Evolutionary conservation across 1,140 invertebrate species (phyloP), one percentile per base, ranked within the genome.

Genomic region (Diprion similis): DNA sequence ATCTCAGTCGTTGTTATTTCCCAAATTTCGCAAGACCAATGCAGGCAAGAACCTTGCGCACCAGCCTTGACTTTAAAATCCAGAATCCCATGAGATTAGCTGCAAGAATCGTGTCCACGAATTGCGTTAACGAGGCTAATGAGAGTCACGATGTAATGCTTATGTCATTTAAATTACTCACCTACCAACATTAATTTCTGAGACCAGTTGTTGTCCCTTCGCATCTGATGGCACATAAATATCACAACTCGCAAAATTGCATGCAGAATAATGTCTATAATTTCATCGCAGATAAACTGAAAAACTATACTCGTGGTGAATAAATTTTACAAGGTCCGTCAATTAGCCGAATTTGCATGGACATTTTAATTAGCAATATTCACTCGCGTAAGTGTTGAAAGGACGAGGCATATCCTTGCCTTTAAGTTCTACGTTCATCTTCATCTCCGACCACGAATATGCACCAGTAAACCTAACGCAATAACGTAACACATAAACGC

Each of bases 301-400:
- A 24, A 15, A 8, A 19, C 51, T 10, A 37, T 37, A 37, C 24
- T 3, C 24, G 24, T 37, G 6, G 24, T 6, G 24, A 37, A 37
- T 37, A 37, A 37, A 37, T 37, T 37, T 37, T 6, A 37, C 24
- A 37, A 6, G 6, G 24, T 6, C 37, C 75, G 77, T 79, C 73
- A 77, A 78, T 81, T 77, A 79, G 70, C 78, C 70, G 71, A 73
- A 81, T 78, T 78, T 77, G 76, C 76, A 72, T 77, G 74, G 74
- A 79, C 76, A 69, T 76, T 82, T 82, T 82, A 82, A 83, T 83
- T 83, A 78, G 73, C 70, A 71, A 51, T 69, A 37, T 75, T n/a
- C 59, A n/a, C 59, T 15, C 15, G 15, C 59, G 15, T 65, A 15
- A 15, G 15, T 18, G 18, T 15, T 65, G 59, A 18, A 18, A 65